These are phyloP conservation scores for Phaonia tiefii DNA, from an alignment of 2,888 invertebrate genomes.

Conservation along the genomic window DNA sequence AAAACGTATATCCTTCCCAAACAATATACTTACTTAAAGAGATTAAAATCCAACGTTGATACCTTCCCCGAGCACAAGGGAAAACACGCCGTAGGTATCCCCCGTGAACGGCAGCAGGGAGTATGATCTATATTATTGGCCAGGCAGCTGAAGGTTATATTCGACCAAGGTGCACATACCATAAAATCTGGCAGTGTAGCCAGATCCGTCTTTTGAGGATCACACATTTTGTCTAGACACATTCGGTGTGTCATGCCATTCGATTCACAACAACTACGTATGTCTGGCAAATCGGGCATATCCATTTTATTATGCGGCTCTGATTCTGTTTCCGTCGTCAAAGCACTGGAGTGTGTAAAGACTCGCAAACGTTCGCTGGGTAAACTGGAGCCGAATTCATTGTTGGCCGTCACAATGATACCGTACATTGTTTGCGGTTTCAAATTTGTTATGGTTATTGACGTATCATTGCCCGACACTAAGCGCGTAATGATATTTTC, in stretches of 20 bases:
- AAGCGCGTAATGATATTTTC: conserved; percentile 72
- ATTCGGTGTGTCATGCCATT: conserved; percentile 88
- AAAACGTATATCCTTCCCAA: too few species aligned
- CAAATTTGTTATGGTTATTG: conserved; percentile 84
- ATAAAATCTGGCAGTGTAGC: conserved; percentile 87
- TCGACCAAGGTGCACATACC: conserved; percentile 94
- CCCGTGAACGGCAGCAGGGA: conserved; percentile 88
- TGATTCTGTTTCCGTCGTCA: conserved; percentile 80
- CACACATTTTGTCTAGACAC: conserved; percentile 90
- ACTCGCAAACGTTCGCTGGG: conserved; percentile 87
- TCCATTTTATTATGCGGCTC: conserved; percentile 57
- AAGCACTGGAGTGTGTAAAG: conserved; percentile 83
- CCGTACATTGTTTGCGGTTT: conserved; percentile 92
- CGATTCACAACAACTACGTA: conserved; percentile 86
- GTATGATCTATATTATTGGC: conserved; percentile 91
- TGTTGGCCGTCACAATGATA: conserved; percentile 87
- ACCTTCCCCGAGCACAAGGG: conserved; percentile 90
- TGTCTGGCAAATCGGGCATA: conserved; percentile 88
- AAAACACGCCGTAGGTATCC: conserved; percentile 88
- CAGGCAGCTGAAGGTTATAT: conserved; percentile 89
- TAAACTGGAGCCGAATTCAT: conserved; percentile 88
- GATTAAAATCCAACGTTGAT: conserved; percentile 88
- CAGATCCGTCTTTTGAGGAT: conserved; percentile 84
- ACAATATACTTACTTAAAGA: conserved; percentile 92
- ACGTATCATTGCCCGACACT: conserved; percentile 84